A percentile compares a stretch with the other conserved stretches of the same genome.
These are phyloP conservation scores for Selene dorsalis DNA, from an alignment of 2,797 vertebrate species.

Conservation along the genomic window DNA sequence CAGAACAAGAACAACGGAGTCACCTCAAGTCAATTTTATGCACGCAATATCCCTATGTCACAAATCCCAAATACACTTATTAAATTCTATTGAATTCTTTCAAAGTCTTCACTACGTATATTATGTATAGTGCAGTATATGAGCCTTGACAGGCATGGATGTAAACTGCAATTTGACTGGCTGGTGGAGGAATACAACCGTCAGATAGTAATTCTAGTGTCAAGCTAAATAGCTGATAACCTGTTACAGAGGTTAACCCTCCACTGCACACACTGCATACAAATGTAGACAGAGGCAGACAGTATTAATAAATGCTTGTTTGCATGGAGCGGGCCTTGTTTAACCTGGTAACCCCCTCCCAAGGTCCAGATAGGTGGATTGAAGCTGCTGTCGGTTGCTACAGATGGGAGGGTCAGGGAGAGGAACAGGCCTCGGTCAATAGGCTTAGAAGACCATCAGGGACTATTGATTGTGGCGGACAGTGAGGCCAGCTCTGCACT, in stretches of 20 bases:
- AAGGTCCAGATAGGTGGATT: constrained; percentile 63
- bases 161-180: not conserved
- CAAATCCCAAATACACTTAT: not conserved
- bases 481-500: constrained; percentile 83
- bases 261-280: constrained; percentile 28
- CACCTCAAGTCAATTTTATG: not conserved
- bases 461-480: constrained; percentile 84
- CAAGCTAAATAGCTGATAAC: constrained; percentile 33
- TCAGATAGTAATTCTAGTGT: not conserved
- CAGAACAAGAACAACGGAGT: not conserved
- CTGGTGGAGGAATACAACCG: not conserved
- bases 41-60: not conserved
- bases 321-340: constrained; percentile 68
- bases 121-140: too few relatives aligned
- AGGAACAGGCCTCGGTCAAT: constrained; percentile 80
- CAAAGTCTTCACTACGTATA: not conserved
- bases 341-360: constrained; percentile 74
- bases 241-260: constrained; percentile 28
- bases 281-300: constrained; percentile 45
- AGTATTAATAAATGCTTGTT: constrained; percentile 63
- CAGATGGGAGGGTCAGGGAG: constrained; percentile 77
- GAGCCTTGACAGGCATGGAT: not conserved
- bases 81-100: not conserved
- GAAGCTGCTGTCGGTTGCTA: constrained; percentile 67
- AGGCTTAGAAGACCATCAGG: constrained; percentile 85